Evolutionary conservation across 2,113 vertebrate species (phyloP), one percentile per base, ranked within the genome.

Genomic region (Maccullochella peelii): DNA sequence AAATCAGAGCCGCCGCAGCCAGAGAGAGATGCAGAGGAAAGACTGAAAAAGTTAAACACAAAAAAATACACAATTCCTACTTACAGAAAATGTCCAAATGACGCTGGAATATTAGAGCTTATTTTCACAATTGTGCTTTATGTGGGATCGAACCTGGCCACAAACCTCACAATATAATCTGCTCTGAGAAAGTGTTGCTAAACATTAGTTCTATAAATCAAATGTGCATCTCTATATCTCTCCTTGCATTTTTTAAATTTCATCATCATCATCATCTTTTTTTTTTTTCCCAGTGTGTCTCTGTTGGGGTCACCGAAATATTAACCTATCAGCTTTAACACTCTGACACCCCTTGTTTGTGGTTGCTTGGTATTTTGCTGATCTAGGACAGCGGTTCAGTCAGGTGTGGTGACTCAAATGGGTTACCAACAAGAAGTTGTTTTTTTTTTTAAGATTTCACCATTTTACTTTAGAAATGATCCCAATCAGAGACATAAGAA

Each of bases 1-100:
- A 21, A 73, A 85, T 86, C 69, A 81, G 36, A 74, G 71, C 33
- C 42, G 25, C 40, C 42, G 27, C 62, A 50, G 36, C 23, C 16
- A 55, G 11, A 69, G 20, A 59, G 23, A 47, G 55, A 16, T 14
- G 69, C 20, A 71, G 21, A 47, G 12, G 6, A 12, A 8, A 40
- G 49, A 79, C 47, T 65, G 21, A 10, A 47, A 21, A 62, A 21
- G 14, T 50, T 14, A 20, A 52, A 73, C 42, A 20, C 4, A 21
- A 23, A 73, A 42, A 6, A 30, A 49, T 21, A 5, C 33, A 57
- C 40, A 62, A 70, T 82, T 72, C 23, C 36, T 38, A 14, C 47
- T 36, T 25, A 50, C 7, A n/a, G 7, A 58, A 74, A 58, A 16
- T 18, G 23, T 79, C 4, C 20, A 72, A 73, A 73, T 58, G 14